Evolutionary conservation across 2,888 invertebrate species (phyloP), one percentile per base, ranked within the genome.

Genomic region (Dolomedes plantarius): DNA sequence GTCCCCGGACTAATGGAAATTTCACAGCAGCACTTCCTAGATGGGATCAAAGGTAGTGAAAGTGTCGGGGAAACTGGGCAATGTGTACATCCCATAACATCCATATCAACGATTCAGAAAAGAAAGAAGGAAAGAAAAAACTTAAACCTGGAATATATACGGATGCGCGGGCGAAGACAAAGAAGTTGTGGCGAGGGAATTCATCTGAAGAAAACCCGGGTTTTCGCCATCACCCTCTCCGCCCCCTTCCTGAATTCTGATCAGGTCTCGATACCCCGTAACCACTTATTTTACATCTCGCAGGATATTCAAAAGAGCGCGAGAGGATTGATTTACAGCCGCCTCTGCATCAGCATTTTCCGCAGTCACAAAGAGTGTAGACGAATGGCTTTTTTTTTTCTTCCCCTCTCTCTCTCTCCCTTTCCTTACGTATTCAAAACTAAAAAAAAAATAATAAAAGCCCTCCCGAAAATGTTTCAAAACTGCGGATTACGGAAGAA

Each of bases 211-310:
- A 67, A 67, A 71, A 72, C 73, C 46, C 50, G 29, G 64, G 71
- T 36, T 9, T 36, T 36, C 72, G 67, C 65, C 67, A 56, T 31
- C 68, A 67, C 68, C 74, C 46, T 50, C 39, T 29, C 39, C 31
- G 73, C 16, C 28, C 65, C 67, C 77, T 77, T 85, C 77, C 77
- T 72, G 77, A 85, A 78, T 77, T 77, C 76, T 78, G 77, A 78
- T 77, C 72, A 85, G 32, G 56, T 62, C 73, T 7, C 64, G 72
- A 39, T 31, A 27, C 67, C 31, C 73, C 72, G 69, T 85, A 77
- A 85, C 83, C 83, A 73, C 83, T 77, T 77, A 77, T 73, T 85
- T 85, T 85, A 85, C 83, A 85, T 85, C 83, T 85, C 83, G 29
- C 28, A 46, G 77, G 83, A 77, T 85, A 85, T 85, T 85, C 83